Base-by-base conservation (phyloP, 2,888 invertebrate genomes). In the Sclerodermus sp. region DNA sequence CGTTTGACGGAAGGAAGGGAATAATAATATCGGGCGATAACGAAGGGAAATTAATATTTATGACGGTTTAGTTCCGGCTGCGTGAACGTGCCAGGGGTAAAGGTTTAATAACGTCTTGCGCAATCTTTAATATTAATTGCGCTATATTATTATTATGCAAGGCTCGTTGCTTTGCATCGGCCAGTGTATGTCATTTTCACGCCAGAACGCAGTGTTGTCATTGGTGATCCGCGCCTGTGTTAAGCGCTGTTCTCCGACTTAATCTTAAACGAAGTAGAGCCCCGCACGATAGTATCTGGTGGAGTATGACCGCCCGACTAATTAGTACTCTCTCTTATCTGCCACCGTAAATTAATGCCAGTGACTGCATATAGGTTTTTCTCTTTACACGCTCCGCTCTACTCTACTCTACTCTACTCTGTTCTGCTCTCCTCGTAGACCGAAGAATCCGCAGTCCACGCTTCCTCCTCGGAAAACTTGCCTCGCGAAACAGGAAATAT, bases 281-380 rank as follows among this genome's bases (percentile, higher is more conserved):
- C 12, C 3, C 10, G 40, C 37, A 34, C 34, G 59, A 60, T 59
- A 43, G 6, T 51, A 58, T 58, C 53, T 17, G 16, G 8, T 23
- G 23, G 53, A 48, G 53, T 60, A 58, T 55, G 59, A 55, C 47
- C 57, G 48, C 38, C 18, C 37, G 49, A 45, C 51, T 60, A 60
- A 60, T 60, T 60, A 55, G 51, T 49, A 53, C 58, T 50, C 23
- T 51, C 34, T 49, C 53, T 10, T 53, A 58, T 51, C 59, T 51
- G 45, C 23, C 47, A 37, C 43, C 51, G 55, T 57, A 55, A 59
- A 57, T 57, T 51, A 50, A 39, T 39, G 15, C 17, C 39, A 16
- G 4, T 39, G 15, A 16, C 39, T 39, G 12, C 2, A 39, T 16
- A 39, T 39, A 23, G 23, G 3, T 23, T 23, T 23, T 23, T 23